phyloP scores from a whole-genome alignment of 2,113 vertebrate genomes.

The Meleagris gallopavo region DNA sequence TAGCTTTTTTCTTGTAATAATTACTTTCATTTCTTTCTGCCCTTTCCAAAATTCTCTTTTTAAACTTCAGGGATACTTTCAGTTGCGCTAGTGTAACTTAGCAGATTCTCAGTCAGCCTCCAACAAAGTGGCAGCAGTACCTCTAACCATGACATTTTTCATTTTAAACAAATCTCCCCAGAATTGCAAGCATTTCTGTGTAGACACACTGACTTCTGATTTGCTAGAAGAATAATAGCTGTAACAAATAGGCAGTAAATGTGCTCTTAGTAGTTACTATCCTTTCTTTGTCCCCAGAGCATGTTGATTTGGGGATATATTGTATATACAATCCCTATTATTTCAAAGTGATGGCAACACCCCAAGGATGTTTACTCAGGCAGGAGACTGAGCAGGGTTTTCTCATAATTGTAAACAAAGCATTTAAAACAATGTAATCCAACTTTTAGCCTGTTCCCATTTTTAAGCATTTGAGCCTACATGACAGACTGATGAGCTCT shows the following conservation, averaged over 20 bases:
- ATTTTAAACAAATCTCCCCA: neutral
- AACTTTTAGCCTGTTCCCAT: neutral
- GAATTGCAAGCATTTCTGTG: neutral
- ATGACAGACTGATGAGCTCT: slow-evolving; percentile 60
- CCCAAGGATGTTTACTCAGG: slow-evolving; percentile 50
- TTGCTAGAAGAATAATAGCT: neutral
- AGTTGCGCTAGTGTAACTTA: neutral
- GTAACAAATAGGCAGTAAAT: neutral
- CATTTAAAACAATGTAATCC: slow-evolving; percentile 50
- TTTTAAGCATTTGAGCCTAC: neutral
- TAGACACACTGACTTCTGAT: neutral
- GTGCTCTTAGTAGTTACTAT: neutral
- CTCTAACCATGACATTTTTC: neutral
- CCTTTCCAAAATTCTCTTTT: neutral
- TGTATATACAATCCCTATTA: slow-evolving; percentile 39
- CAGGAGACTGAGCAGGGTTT: neutral
- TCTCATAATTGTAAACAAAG: slow-evolving; percentile 65
- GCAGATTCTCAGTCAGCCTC: neutral
- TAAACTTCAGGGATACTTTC: neutral
- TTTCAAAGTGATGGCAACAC: slow-evolving; percentile 40
- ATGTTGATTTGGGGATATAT: neutral
- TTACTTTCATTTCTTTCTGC: neutral
- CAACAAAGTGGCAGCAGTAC: neutral
- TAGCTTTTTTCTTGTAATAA: neutral
- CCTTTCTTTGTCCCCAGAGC: slow-evolving; percentile 1